These are phyloP conservation scores for Dicrurus megarhynchus DNA, from an alignment of 2,113 vertebrate genomes.

Conservation along the genomic window DNA sequence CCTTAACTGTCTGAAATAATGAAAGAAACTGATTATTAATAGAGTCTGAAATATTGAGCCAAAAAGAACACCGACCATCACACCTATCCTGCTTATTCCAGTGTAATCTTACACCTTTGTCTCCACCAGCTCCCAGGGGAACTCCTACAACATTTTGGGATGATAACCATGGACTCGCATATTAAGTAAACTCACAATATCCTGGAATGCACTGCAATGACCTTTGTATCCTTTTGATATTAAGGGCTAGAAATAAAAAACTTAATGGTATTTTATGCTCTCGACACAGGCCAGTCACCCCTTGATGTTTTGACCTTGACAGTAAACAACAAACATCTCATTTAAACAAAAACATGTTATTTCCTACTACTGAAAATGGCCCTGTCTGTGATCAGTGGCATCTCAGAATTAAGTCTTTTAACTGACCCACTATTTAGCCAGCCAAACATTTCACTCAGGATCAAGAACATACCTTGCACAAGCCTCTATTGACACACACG, in stretches of 20 bases:
- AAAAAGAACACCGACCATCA: neutral
- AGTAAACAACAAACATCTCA: neutral
- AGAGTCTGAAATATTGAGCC: neutral
- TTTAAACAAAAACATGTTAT: neutral
- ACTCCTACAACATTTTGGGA: neutral
- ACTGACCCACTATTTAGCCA: neutral
- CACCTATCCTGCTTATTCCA: neutral
- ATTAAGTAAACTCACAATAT: neutral
- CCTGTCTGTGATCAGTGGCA: neutral
- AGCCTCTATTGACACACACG: neutral
- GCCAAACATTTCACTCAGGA: neutral
- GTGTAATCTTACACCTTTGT: accelerated
- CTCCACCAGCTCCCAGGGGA: neutral
- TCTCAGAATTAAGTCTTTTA: neutral
- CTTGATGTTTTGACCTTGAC: neutral
- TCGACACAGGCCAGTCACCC: neutral
- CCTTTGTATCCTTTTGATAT: neutral
- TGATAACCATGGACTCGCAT: neutral
- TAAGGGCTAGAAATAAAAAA: neutral
- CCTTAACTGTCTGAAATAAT: conserved; percentile 86
- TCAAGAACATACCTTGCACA: neutral
- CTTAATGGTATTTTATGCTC: neutral
- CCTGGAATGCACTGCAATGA: neutral
- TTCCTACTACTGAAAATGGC: neutral
- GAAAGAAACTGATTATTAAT: neutral